These are phyloP conservation scores for Bagarius yarrelli DNA, from an alignment of 2,113 vertebrate species.

Conservation along the genomic window DNA sequence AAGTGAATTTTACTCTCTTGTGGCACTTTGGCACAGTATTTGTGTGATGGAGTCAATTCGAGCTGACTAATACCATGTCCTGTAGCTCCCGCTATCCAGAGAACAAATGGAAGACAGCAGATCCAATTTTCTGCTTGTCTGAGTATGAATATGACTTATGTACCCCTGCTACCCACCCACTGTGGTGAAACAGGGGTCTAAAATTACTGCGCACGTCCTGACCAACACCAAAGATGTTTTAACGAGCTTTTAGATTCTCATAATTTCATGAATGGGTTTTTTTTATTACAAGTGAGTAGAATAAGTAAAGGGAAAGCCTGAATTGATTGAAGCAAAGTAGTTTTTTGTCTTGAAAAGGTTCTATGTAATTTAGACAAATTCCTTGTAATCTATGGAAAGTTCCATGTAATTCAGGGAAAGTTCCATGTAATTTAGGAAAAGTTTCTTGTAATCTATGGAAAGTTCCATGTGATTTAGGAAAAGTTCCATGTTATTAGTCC, in stretches of 20 bases:
- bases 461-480: too few relatives aligned
- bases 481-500: too few relatives aligned
- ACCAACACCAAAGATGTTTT: slow-evolving; percentile 45
- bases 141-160: slow-evolving; percentile 70
- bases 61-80: slow-evolving; percentile 70
- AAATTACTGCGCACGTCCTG: slow-evolving; percentile 31
- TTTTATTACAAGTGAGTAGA: slow-evolving; percentile 45
- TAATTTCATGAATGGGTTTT: slow-evolving; percentile 39
- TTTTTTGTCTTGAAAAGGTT: too few relatives aligned
- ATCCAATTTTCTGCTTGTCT: slow-evolving; percentile 79
- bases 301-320: slow-evolving; percentile 38
- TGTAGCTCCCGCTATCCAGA: slow-evolving; percentile 63
- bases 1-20: slow-evolving; percentile 16
- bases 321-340: slow-evolving; percentile 33
- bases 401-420: too few relatives aligned
- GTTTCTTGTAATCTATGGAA: too few relatives aligned
- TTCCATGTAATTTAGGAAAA: too few relatives aligned
- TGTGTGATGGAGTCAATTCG: slow-evolving; percentile 55
- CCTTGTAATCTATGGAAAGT: too few relatives aligned
- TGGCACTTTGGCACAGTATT: slow-evolving; percentile 43
- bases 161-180: slow-evolving; percentile 10
- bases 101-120: slow-evolving; percentile 64
- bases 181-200: not conserved
- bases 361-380: too few relatives aligned
- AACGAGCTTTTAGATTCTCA: slow-evolving; percentile 51